phyloP scores from a whole-genome alignment of 2,113 vertebrate species.

The Pachypanchax playfairii region DNA sequence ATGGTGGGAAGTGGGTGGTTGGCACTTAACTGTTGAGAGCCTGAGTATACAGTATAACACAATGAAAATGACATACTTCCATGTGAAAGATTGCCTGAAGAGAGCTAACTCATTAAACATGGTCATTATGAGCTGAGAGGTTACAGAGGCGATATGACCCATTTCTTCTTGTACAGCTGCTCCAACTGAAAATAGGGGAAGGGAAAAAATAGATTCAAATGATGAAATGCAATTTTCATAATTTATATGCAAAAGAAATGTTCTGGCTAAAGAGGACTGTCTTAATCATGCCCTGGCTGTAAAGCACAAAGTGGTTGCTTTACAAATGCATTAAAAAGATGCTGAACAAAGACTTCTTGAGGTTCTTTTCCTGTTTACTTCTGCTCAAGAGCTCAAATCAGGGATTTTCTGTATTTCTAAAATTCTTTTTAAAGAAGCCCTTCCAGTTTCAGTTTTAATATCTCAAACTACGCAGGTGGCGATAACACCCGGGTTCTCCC shows the following conservation, averaged over 20 bases:
- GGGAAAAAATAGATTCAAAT: neutral
- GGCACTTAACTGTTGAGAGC: slow-evolving; percentile 9
- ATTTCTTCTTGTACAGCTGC: slow-evolving; percentile 54
- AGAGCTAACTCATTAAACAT: slow-evolving; percentile 48
- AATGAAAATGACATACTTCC: slow-evolving; percentile 20
- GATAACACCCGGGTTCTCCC: too few relatives aligned
- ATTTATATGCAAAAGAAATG: slow-evolving; percentile 20
- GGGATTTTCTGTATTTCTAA: too few relatives aligned
- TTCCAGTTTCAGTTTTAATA: too few relatives aligned
- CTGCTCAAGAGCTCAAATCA: too few relatives aligned
- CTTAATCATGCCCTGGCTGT: neutral
- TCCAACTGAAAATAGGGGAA: slow-evolving; percentile 16
- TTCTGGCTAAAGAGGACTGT: slow-evolving; percentile 13
- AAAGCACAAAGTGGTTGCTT: slow-evolving; percentile 8
- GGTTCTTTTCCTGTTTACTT: too few relatives aligned
- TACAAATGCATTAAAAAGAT: slow-evolving; percentile 12
- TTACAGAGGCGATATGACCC: slow-evolving; percentile 53
- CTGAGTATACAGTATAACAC: neutral
- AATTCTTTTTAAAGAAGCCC: too few relatives aligned
- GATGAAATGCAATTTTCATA: slow-evolving; percentile 6
- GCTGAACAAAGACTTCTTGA: neutral
- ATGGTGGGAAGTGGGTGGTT: neutral
- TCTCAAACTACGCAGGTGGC: too few relatives aligned
- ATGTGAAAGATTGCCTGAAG: slow-evolving; percentile 36
- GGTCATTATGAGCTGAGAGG: slow-evolving; percentile 52